phyloP scores from a whole-genome alignment of 1,140 invertebrate species.

The Camponotus vicinus region DNA sequence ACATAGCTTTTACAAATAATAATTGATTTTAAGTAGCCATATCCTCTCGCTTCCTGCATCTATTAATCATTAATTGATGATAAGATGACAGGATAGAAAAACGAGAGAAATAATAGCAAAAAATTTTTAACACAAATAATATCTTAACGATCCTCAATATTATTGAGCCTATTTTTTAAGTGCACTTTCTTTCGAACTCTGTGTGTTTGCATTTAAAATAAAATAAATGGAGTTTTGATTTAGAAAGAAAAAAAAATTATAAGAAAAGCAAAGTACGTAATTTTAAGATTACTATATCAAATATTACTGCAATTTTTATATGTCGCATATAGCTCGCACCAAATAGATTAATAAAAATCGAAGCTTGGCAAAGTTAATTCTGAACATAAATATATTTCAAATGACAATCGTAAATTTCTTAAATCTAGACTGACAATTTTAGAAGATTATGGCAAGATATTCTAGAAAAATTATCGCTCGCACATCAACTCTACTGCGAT shows the following conservation, averaged over 20 bases:
- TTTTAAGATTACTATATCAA: not conserved
- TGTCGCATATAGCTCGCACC: not conserved
- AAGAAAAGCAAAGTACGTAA: not conserved
- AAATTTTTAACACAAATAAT: slow-evolving; percentile 8
- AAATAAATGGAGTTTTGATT: not conserved
- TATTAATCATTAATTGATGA: not conserved
- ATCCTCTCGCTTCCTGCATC: not conserved
- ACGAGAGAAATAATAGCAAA: not conserved
- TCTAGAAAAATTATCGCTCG: not conserved
- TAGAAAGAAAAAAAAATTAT: not conserved
- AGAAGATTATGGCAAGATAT: not conserved
- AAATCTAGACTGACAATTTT: not conserved
- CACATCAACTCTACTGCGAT: not conserved
- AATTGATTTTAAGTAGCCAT: slow-evolving; percentile 1
- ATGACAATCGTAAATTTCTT: not conserved
- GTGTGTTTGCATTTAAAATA: not conserved
- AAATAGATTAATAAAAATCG: not conserved
- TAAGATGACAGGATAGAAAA: not conserved
- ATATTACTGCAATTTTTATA: not conserved
- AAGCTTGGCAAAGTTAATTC: not conserved
- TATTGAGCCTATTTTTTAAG: not conserved
- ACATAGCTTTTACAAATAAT: slow-evolving; percentile 7
- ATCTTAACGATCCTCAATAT: not conserved
- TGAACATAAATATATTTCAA: not conserved
- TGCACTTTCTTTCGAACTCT: not conserved